Base-by-base conservation (phyloP, 1,140 invertebrate genomes). In the Aphelinus certus region DNA sequence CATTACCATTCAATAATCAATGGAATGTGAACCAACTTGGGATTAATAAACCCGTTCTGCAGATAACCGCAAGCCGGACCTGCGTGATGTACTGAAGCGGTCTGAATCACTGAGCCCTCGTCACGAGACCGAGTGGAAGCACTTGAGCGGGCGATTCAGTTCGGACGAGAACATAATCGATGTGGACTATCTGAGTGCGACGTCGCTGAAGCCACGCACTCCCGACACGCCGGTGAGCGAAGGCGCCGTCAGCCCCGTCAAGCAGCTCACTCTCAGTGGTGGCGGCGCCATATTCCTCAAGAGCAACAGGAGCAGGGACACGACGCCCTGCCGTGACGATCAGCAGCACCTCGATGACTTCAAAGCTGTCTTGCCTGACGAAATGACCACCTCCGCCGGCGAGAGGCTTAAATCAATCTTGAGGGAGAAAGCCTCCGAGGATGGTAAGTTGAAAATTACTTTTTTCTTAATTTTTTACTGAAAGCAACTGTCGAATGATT, bases 221-320 rank as follows among this genome's bases (percentile, higher is more conserved):
- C 42, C 72, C 1, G 84, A 84, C 43, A 68, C 57, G 1, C 60
- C 47, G 7, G 9, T 0, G 3, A 49, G 9, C 47, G n/a, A 53
- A 53, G 46, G 9, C 0, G 7, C 47, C 2, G 4, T 1, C 0
- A 56, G 26, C n/a, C 6, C 45, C 3, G 47, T 60, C 4, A 4
- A n/a, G n/a, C 9, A 60, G 4, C 79, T 91, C 9, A 86, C 82
- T 1, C 71, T 89, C 0, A 88, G 81, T 58, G 87, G 92, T 3
- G 92, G 90, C 75, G 93, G 93, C 3, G 89, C 88, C 7, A 93
- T 93, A 89, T 94, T 93, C 77, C 85, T 94, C 10, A 94, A 93
- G 81, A 90, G 92, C 49, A 91, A 91, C 73, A 89, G 90, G 60
- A 91, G 89, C 43, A 89, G 89, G 53, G 88, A 88, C 26, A 83